A percentile compares a stretch with the other conserved stretches of the same genome.
Conservation (phyloP, 2,113 vertebrate genomes). For the Nannobrachium achirus region DNA sequence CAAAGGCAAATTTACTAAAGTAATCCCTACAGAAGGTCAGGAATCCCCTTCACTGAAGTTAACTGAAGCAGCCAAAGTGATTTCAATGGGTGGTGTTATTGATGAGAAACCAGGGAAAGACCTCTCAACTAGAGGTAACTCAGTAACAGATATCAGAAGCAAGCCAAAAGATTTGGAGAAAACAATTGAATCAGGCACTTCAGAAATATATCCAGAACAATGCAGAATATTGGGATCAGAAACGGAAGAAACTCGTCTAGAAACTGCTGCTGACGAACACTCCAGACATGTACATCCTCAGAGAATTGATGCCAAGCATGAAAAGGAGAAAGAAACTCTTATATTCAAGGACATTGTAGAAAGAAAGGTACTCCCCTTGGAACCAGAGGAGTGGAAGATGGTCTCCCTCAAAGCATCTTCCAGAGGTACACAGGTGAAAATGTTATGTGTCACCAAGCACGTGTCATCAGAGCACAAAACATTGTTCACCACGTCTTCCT, state of each 20-base stretch:
- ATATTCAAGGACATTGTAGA: conserved; percentile 10
- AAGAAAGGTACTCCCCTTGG: conserved; percentile 24
- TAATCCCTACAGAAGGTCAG: background rate
- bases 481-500: background rate
- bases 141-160: conserved; percentile 64
- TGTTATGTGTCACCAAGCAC: conserved; percentile 50
- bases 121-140: conserved; percentile 26
- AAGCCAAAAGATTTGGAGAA: background rate
- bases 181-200: conserved; percentile 8
- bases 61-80: background rate
- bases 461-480: conserved; percentile 52
- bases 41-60: background rate
- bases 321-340: conserved; percentile 18
- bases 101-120: background rate
- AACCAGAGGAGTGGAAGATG: conserved; percentile 28
- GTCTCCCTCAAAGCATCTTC: conserved; percentile 27
- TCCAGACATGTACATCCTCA: background rate
- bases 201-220: background rate
- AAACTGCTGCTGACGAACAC: conserved; percentile 9
- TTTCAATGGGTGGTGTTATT: background rate
- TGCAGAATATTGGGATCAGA: background rate
- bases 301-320: background rate
- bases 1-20: background rate
- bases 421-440: conserved; percentile 55
- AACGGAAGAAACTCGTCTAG: background rate